Evolutionary conservation across 2,797 vertebrate species (phyloP).

Genomic region (Macropus fuliginosus): DNA sequence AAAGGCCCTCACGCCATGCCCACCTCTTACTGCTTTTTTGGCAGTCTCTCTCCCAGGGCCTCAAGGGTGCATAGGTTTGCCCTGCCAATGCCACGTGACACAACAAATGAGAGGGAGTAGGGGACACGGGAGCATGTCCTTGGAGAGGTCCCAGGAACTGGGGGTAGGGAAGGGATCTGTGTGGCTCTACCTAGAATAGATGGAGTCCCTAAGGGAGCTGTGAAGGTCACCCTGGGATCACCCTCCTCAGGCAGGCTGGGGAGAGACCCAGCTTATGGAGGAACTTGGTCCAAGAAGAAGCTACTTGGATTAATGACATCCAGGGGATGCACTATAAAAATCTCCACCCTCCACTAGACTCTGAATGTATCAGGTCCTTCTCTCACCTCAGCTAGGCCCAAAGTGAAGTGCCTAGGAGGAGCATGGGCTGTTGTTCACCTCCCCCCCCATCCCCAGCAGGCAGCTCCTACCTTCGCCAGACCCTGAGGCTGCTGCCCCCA

Average conservation of each 20-base stretch:
- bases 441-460: neutral
- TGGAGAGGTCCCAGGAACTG: neutral
- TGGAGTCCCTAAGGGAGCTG: neutral
- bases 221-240: neutral
- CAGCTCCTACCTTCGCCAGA: slow-evolving; percentile 84
- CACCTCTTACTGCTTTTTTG: neutral
- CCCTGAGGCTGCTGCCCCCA: slow-evolving; percentile 84
- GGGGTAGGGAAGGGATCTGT: neutral
- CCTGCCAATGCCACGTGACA: too few species aligned
- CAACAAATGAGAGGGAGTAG: neutral
- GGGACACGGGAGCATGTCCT: neutral
- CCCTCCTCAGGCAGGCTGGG: neutral
- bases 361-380: neutral
- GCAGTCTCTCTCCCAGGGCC: neutral
- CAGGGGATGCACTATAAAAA: neutral
- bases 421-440: neutral
- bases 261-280: neutral
- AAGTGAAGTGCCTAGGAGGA: neutral
- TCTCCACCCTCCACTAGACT: neutral
- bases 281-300: neutral
- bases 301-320: neutral
- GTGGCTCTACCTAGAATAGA: neutral
- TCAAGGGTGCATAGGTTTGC: neutral
- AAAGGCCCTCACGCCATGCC: neutral
- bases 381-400: neutral